Percentiles rank a stretch among this genome's conserved stretches.
Conservation (phyloP, 2,888 invertebrate genomes). For the Oligia fasciuncula region DNA sequence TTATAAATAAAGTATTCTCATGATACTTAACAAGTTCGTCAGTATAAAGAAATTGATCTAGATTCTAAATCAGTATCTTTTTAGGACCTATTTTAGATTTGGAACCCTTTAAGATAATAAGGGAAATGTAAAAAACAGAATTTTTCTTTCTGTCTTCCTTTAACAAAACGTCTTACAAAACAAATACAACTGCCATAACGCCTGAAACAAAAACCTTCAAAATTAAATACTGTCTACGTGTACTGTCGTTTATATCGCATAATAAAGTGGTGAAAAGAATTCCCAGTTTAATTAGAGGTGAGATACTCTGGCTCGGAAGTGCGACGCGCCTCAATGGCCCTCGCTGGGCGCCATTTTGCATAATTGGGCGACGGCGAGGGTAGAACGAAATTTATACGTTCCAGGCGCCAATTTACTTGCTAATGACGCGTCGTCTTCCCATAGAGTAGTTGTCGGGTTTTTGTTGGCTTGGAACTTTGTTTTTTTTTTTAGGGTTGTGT, state of each 20-base stretch:
- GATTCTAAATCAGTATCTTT: not conserved
- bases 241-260: conserved; percentile 87
- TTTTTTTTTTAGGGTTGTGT: conserved; percentile 61
- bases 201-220: conserved; percentile 63
- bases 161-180: conserved; percentile 34
- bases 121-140: not conserved
- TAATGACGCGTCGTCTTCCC: conserved; percentile 88
- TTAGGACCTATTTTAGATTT: not conserved
- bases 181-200: conserved; percentile 11
- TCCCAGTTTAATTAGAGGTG: conserved; percentile 89
- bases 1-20: not conserved
- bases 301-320: conserved; percentile 85
- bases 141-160: not conserved
- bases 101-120: too few relatives aligned
- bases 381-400: conserved; percentile 89
- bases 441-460: conserved; percentile 79
- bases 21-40: not conserved
- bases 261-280: conserved; percentile 89
- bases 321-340: conserved; percentile 87
- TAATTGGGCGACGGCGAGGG: conserved; percentile 88
- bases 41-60: not conserved
- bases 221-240: conserved; percentile 78
- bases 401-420: conserved; percentile 89
- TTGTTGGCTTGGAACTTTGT: conserved; percentile 69
- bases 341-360: conserved; percentile 89